Evolutionary conservation across 1,140 invertebrate genomes (phyloP), one percentile per base, ranked within the genome.

Genomic region (Colletes latitarsis): DNA sequence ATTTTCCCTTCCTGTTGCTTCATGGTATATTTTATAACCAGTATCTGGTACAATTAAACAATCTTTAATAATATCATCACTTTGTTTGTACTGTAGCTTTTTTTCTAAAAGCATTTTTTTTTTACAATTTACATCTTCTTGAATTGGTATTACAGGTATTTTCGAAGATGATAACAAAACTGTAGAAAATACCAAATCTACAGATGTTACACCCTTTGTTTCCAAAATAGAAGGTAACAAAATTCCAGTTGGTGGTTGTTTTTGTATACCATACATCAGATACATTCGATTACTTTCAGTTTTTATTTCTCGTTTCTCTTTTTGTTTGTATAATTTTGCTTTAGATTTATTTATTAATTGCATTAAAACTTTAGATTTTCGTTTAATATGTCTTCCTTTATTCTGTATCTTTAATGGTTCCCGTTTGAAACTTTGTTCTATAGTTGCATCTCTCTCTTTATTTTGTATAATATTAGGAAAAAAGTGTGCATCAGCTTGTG

Each of bases 161-260:
- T 91, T 88, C 67, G 92, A 92, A 0, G 93, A 76, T 17, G 94
- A 93, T 63, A 94, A 82, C 94, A 94, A 95, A 83, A 94, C 94
- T 46, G 94, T 95, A 12, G 94, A 90, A 78, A 95, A 94, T 41
- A 95, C 86, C 15, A 95, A 71, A 89, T 95, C 95, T 15, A 95
- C 84, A 6, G 93, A 87, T 82, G 88, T 90, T 67, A 85, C 83
- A 10, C 57, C 77, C 46, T 90, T 87, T 30, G 91, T 83, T 69
- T 88, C 86, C 21, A 87, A 70, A 21, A 95, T 84, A 43, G 93
- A 88, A 3, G 91, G 89, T 43, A 93, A 83, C 17, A 93, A 79
- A 78, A 92, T 89, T 30, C 93, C 92, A 49, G 91, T 92, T 43
- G 91, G 91, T 43, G 92, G 88, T 82, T 91, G 91, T 63, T 87